phyloP scores from a whole-genome alignment of 2,888 invertebrate species.

The Drosophila austrosaltans region DNA sequence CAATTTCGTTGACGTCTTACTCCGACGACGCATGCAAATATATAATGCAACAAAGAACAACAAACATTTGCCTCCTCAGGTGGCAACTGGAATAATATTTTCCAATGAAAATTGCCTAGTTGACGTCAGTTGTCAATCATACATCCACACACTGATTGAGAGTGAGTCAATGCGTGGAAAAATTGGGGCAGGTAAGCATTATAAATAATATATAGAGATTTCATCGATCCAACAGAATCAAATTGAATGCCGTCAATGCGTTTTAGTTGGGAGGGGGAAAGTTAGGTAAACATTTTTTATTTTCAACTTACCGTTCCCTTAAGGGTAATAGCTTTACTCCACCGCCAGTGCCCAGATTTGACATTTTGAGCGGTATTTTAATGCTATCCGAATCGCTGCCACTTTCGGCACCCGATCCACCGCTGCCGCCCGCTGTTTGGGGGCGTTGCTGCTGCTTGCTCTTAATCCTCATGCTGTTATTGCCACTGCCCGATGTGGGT shows the following conservation, averaged over 20 bases:
- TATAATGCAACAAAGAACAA: constrained; percentile 1
- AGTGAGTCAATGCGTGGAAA: not conserved
- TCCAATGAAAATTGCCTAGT: constrained; percentile 7
- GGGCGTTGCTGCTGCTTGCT: constrained; percentile 45
- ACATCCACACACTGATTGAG: not conserved
- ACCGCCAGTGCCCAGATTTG: constrained; percentile 79
- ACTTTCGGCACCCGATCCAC: constrained; percentile 82
- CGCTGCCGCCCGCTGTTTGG: constrained; percentile 58
- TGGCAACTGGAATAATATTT: not conserved
- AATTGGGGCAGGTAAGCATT: not conserved
- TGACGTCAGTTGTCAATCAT: constrained; percentile 43
- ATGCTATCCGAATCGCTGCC: constrained; percentile 91
- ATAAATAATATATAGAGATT: not conserved
- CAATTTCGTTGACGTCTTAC: not conserved
- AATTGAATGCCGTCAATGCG: too few relatives aligned
- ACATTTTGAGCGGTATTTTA: constrained; percentile 87
- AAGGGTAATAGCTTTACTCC: constrained; percentile 82
- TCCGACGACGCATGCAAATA: too few relatives aligned
- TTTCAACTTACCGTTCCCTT: constrained; percentile 86
- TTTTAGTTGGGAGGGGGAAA: not conserved
- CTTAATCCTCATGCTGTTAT: constrained; percentile 45
- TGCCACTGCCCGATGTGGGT: constrained; percentile 67
- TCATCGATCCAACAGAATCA: not conserved
- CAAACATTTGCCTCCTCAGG: not conserved
- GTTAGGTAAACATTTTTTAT: not conserved